phyloP scores from a whole-genome alignment of 2,888 invertebrate species.

The Dione vanillae region DNA sequence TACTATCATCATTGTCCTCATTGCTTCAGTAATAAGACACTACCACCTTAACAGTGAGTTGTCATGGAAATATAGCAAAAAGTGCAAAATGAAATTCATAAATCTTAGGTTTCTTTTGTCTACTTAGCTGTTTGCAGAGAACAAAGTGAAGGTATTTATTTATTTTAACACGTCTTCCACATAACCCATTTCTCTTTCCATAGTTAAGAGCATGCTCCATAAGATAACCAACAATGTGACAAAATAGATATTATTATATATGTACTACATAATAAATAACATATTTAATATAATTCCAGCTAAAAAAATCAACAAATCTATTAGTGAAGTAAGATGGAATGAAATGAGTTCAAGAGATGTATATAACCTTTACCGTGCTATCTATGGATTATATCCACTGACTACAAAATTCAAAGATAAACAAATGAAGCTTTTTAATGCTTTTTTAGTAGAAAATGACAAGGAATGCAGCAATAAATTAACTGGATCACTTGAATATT shows the following conservation, averaged over 20 bases:
- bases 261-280: background rate
- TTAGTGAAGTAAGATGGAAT: slow-evolving; percentile 87
- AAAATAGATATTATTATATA: background rate
- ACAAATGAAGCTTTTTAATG: slow-evolving; percentile 86
- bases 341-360: slow-evolving; percentile 86
- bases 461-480: slow-evolving; percentile 54
- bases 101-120: too few species aligned
- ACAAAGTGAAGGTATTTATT: too few species aligned
- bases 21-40: too few species aligned
- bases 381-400: slow-evolving; percentile 86
- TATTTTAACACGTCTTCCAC: too few species aligned
- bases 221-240: too few species aligned
- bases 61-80: too few species aligned
- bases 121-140: too few species aligned
- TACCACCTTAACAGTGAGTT: too few species aligned
- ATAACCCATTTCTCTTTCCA: too few species aligned
- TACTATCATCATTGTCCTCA: background rate
- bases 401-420: slow-evolving; percentile 85
- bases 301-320: slow-evolving; percentile 87
- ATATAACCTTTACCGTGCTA: slow-evolving; percentile 88
- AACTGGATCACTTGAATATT: slow-evolving; percentile 86
- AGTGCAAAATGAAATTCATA: too few species aligned
- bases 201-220: too few species aligned
- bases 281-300: slow-evolving; percentile 77
- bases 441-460: slow-evolving; percentile 66